Percentiles rank a stretch among this genome's conserved stretches.
Evolutionary conservation across 2,113 vertebrate genomes (phyloP).

Genomic region (Pelusios castaneus): DNA sequence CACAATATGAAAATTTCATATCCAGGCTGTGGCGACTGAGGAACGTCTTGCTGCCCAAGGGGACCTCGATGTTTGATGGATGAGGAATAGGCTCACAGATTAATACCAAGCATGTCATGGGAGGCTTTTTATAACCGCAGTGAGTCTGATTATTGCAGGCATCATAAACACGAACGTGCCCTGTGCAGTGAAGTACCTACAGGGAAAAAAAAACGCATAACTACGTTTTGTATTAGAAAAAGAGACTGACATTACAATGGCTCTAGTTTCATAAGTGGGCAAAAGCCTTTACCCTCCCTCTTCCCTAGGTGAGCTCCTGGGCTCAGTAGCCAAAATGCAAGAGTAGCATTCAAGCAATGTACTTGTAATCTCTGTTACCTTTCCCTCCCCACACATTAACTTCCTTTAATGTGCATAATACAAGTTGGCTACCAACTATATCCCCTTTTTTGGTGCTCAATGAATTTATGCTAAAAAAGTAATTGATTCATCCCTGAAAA

Average conservation of each 20-base stretch:
- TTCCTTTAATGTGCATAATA: neutral
- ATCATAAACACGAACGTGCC: slow-evolving; percentile 88
- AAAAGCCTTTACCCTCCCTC: neutral
- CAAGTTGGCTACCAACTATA: neutral
- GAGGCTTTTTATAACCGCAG: slow-evolving; percentile 85
- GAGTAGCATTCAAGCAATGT: neutral
- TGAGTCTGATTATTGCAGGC: slow-evolving; percentile 74
- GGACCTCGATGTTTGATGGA: slow-evolving; percentile 96
- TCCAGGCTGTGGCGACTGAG: slow-evolving; percentile 98
- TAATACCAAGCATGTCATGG: slow-evolving; percentile 91
- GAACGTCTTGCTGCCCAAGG: slow-evolving; percentile 97
- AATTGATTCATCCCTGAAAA: neutral
- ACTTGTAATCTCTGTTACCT: neutral
- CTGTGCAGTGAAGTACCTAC: slow-evolving; percentile 95
- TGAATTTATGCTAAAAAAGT: neutral
- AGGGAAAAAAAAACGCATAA: neutral
- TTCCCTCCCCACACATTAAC: neutral
- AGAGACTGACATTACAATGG: neutral
- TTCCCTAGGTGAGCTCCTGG: neutral
- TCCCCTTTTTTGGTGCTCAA: neutral
- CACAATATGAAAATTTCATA: slow-evolving; percentile 99
- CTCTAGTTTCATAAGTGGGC: neutral
- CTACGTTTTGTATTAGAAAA: neutral
- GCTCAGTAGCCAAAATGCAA: neutral
- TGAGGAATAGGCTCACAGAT: slow-evolving; percentile 98